Base-by-base conservation (phyloP, 2,113 vertebrate species). In the Zeus faber region DNA sequence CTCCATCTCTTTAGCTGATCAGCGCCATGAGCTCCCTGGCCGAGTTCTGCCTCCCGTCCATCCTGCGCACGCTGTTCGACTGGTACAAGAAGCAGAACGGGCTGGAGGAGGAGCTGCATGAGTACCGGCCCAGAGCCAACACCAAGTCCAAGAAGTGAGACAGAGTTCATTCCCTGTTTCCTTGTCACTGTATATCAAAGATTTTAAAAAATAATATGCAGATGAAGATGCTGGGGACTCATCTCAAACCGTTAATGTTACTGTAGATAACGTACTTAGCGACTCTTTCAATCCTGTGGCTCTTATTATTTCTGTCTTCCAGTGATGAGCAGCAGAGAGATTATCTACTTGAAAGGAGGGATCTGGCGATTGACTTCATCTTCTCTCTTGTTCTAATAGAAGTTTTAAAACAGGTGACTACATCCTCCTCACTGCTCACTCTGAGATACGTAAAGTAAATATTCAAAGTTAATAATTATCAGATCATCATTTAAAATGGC, bases 61-160 rank as follows among this genome's bases (percentile, higher is more conserved):
- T 99, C 68, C 89, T 99, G 62, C 94, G 95, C 43, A 99, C 96
- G 7, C 79, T 99, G 61, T 98, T 99, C 66, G 97, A 99, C 77
- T 99, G 97, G 97, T 98, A 97, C 82, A 98, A 95, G 80, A 90
- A 96, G 59, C 97, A 99, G 79, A 98, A 95, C 2, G 96, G 96
- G 57, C 92, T 96, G 29, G 96, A 98, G 79, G 95, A 98, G 58
- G 96, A 98, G 77, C 87, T 93, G 17, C 93, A 98, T 33, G 95
- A 98, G 67, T 97, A 98, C 73, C 89, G 93, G 11, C 95, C 97
- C 9, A 91, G 95, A 84, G 91, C 93, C 74, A 97, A 92, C 86
- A 93, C 94, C 74, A 99, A 99, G 85, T 93, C 93, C 44, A 99
- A 98, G 93, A 95, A 92, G 97, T 98, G 89, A 58, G 58, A n/a